A percentile compares a stretch with the other conserved stretches of the same genome.
Evolutionary conservation across 2,113 vertebrate species (phyloP).

Genomic region (Sialia sialis): DNA sequence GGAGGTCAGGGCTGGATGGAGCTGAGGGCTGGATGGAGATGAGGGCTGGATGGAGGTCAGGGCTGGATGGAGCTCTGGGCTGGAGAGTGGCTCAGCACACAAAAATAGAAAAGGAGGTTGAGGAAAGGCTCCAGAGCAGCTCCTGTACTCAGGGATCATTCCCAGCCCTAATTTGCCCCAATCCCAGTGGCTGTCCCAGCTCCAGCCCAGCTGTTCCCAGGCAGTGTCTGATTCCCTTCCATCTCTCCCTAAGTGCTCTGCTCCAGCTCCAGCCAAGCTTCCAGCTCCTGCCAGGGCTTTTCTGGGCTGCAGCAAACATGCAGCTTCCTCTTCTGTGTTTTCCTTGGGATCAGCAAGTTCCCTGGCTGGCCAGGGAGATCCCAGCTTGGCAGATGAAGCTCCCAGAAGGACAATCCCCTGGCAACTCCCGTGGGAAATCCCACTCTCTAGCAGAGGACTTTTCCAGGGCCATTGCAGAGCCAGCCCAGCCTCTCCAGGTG

Average conservation of each 20-base stretch:
- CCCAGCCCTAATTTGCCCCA: neutral
- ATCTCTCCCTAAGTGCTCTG: rapidly evolving
- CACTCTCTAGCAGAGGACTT: neutral
- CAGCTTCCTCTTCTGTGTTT: neutral
- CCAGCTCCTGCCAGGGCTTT: neutral
- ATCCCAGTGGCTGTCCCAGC: rapidly evolving
- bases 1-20: neutral
- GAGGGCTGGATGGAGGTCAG: neutral
- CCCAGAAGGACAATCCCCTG: rapidly evolving
- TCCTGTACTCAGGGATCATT: rapidly evolving
- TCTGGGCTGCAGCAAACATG: rapidly evolving
- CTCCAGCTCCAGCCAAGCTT: neutral
- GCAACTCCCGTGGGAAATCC: neutral
- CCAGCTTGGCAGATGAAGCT: rapidly evolving
- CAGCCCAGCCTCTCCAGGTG: neutral
- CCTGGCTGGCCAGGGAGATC: neutral
- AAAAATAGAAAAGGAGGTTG: neutral
- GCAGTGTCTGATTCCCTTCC: neutral
- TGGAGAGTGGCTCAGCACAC: neutral
- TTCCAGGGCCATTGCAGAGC: neutral
- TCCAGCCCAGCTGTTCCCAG: neutral
- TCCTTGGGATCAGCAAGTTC: neutral
- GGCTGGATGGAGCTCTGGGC: neutral
- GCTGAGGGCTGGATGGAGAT: neutral
- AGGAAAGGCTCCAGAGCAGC: neutral